phyloP scores from a whole-genome alignment of 1,140 invertebrate genomes.

The Plutomurus gul region DNA sequence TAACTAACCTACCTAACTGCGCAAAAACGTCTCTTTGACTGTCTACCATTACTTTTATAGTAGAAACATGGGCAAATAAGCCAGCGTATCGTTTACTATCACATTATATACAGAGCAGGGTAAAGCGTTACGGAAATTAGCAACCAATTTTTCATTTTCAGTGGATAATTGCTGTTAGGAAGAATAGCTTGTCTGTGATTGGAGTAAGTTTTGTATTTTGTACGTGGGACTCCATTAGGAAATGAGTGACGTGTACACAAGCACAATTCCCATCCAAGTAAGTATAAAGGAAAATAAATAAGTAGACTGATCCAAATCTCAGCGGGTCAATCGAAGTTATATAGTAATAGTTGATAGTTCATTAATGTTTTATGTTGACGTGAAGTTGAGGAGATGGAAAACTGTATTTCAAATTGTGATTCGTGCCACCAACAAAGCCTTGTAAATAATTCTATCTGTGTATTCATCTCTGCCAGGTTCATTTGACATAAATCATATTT shows the following conservation, averaged over 20 bases:
- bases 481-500: conserved; percentile 28
- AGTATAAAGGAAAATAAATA: not conserved
- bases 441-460: conserved; percentile 10
- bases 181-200: not conserved
- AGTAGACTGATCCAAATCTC: not conserved
- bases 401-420: conserved; percentile 5
- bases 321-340: conserved; percentile 1
- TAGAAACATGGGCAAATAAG: no score
- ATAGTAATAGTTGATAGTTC: conserved; percentile 9
- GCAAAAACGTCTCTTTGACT: no score
- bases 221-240: not conserved
- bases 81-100: no score
- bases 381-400: conserved; percentile 24
- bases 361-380: conserved; percentile 28
- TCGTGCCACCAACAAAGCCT: conserved; percentile 17
- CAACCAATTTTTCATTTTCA: not conserved
- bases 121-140: conserved; percentile 15
- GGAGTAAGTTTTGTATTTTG: no score
- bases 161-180: not conserved
- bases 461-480: conserved; percentile 9
- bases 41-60: no score
- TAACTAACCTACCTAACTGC: no score
- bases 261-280: not conserved
- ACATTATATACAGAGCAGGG: no score
- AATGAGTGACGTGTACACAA: not conserved